A percentile compares a stretch with the other conserved stretches of the same genome.
phyloP scores from a whole-genome alignment of 2,888 invertebrate species.

The Apamea sordens region DNA sequence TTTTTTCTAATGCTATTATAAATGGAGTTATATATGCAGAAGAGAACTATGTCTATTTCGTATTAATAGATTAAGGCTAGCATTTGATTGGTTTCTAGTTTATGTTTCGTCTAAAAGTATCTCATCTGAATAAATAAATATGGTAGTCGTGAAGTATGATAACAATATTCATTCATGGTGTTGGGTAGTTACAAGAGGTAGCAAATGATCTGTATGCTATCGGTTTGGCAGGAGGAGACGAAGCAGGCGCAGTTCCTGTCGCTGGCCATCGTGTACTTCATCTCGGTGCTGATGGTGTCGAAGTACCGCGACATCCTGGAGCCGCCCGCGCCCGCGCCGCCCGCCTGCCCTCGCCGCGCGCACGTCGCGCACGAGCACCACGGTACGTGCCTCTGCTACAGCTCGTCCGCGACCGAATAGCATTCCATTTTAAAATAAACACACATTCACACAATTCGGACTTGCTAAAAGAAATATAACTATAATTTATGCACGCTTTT shows the following conservation, averaged over 20 bases:
- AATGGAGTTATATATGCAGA: too few species aligned
- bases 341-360: slow-evolving; percentile 81
- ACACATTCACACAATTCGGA: slow-evolving; percentile 31
- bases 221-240: slow-evolving; percentile 96
- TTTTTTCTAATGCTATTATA: too few species aligned
- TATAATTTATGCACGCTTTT: slow-evolving; percentile 65
- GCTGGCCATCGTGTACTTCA: slow-evolving; percentile 99
- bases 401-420: not conserved
- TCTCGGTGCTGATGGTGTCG: slow-evolving; percentile 99
- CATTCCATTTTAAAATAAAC: slow-evolving; percentile 14
- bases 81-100: not conserved
- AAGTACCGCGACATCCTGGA: slow-evolving; percentile 99
- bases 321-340: slow-evolving; percentile 93
- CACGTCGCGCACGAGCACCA: slow-evolving; percentile 86
- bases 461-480: slow-evolving; percentile 43
- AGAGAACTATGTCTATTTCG: not conserved
- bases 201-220: slow-evolving; percentile 58
- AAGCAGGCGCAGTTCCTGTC: slow-evolving; percentile 99
- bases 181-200: slow-evolving; percentile 45
- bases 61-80: not conserved
- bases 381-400: slow-evolving; percentile 74
- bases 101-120: not conserved
- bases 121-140: not conserved
- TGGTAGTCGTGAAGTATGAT: not conserved
- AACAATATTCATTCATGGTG: not conserved